These are phyloP conservation scores for Noturus placidus DNA, from an alignment of 2,113 vertebrate species.

Conservation along the genomic window DNA sequence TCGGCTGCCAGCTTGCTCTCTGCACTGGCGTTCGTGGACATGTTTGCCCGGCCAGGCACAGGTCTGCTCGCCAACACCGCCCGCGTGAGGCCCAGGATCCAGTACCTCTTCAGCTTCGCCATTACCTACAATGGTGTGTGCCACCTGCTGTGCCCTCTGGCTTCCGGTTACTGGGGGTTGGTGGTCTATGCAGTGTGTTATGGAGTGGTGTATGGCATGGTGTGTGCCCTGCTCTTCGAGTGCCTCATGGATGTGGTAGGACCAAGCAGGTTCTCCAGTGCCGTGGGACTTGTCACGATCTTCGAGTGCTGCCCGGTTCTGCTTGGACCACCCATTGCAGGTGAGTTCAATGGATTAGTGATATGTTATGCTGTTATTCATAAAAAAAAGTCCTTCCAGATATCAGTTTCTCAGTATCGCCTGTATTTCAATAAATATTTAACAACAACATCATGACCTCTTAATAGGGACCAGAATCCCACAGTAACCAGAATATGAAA, in stretches of 20 bases:
- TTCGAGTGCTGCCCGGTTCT: slow-evolving; percentile 77
- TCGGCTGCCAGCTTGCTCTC: slow-evolving; percentile 78
- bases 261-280: slow-evolving; percentile 71
- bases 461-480: not conserved
- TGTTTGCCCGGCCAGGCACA: slow-evolving; percentile 73
- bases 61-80: slow-evolving; percentile 77
- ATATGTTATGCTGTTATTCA: not conserved
- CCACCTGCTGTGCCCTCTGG: slow-evolving; percentile 80
- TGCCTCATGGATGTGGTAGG: slow-evolving; percentile 82
- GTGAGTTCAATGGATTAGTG: slow-evolving; percentile 62
- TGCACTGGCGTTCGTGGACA: slow-evolving; percentile 76
- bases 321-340: slow-evolving; percentile 80
- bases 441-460: not conserved
- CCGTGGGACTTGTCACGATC: slow-evolving; percentile 79
- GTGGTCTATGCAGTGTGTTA: slow-evolving; percentile 70
- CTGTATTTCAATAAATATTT: not conserved
- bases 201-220: slow-evolving; percentile 76
- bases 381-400: not conserved
- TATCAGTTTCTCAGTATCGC: not conserved
- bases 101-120: slow-evolving; percentile 78
- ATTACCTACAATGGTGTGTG: slow-evolving; percentile 75
- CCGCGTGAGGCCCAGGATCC: slow-evolving; percentile 75
- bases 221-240: slow-evolving; percentile 80
- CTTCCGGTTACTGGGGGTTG: slow-evolving; percentile 65
- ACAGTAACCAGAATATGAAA: not conserved